Evolutionary conservation across 2,113 vertebrate species (phyloP).

Genomic region (Indicator maculatus): DNA sequence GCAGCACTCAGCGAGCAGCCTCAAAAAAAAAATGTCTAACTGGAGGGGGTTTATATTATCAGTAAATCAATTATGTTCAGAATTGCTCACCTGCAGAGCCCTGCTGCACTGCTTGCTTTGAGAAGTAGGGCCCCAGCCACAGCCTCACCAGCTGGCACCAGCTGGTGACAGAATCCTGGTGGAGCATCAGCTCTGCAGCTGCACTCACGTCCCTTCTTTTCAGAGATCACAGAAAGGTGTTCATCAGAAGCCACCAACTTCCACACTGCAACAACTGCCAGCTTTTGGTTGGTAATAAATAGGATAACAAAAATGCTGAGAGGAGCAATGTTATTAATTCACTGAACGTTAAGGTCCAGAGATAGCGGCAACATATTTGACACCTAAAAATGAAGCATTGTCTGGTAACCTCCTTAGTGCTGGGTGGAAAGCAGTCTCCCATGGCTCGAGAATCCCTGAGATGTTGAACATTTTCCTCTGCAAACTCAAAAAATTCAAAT

Average conservation of each 20-base stretch:
- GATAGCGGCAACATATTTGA: background rate
- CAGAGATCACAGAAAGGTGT: background rate
- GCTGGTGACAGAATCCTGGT: background rate
- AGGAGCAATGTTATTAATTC: background rate
- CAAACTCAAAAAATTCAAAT: constrained; percentile 66
- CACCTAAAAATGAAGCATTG: background rate
- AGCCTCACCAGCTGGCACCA: background rate
- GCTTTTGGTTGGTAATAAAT: background rate
- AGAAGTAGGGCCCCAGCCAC: background rate
- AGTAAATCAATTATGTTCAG: background rate
- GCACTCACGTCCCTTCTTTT: background rate
- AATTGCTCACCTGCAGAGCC: background rate
- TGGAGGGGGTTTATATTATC: background rate
- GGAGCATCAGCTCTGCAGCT: background rate
- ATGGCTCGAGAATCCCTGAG: constrained; percentile 49
- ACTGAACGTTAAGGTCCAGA: background rate
- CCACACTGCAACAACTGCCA: background rate
- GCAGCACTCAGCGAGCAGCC: background rate
- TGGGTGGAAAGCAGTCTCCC: constrained; percentile 23
- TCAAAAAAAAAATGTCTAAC: background rate
- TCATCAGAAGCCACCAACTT: background rate
- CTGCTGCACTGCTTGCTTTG: background rate
- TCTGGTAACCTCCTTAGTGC: background rate
- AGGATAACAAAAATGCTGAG: background rate
- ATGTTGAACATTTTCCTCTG: constrained; percentile 57